Conservation (phyloP, 2,888 invertebrate species). For the Hypercompe scribonia region DNA sequence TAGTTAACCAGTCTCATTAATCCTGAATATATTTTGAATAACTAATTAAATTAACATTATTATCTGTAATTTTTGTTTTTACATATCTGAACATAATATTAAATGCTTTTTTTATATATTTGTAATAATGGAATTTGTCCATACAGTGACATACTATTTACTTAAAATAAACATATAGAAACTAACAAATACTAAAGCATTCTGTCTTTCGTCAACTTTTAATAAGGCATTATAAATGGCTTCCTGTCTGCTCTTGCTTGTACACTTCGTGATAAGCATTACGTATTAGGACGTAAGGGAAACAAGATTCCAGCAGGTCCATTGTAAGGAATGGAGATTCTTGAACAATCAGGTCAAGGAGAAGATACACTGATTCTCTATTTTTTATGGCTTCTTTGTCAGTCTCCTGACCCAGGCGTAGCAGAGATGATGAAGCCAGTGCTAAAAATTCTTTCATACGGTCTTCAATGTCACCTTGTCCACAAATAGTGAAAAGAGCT, state of each 20-base stretch:
- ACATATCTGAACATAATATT: slow-evolving; percentile 32
- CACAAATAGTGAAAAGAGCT: slow-evolving; percentile 98
- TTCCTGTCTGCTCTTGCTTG: slow-evolving; percentile 92
- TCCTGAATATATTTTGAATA: slow-evolving; percentile 44
- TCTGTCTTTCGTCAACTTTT: slow-evolving; percentile 54
- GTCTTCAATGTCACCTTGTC: slow-evolving; percentile 98
- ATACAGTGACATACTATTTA: slow-evolving; percentile 35
- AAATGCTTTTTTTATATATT: slow-evolving; percentile 29
- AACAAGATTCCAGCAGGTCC: slow-evolving; percentile 99
- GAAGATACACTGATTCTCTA: slow-evolving; percentile 98
- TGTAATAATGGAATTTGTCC: slow-evolving; percentile 53
- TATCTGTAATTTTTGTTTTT: slow-evolving; percentile 29
- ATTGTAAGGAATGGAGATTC: slow-evolving; percentile 99
- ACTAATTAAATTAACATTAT: slow-evolving; percentile 26
- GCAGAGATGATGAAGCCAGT: slow-evolving; percentile 97
- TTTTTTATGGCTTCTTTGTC: slow-evolving; percentile 97
- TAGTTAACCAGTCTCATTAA: slow-evolving; percentile 71
- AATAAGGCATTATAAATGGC: slow-evolving; percentile 73
- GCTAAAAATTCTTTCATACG: slow-evolving; percentile 98
- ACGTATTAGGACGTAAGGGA: slow-evolving; percentile 98
- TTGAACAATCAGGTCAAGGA: slow-evolving; percentile 98
- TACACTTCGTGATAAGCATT: slow-evolving; percentile 99
- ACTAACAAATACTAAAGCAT: slow-evolving; percentile 36
- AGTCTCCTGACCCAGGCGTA: slow-evolving; percentile 97
- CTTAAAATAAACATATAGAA: slow-evolving; percentile 26